These are phyloP conservation scores for Andrena hattorfiana DNA, from an alignment of 2,888 invertebrate genomes.

Conservation along the genomic window DNA sequence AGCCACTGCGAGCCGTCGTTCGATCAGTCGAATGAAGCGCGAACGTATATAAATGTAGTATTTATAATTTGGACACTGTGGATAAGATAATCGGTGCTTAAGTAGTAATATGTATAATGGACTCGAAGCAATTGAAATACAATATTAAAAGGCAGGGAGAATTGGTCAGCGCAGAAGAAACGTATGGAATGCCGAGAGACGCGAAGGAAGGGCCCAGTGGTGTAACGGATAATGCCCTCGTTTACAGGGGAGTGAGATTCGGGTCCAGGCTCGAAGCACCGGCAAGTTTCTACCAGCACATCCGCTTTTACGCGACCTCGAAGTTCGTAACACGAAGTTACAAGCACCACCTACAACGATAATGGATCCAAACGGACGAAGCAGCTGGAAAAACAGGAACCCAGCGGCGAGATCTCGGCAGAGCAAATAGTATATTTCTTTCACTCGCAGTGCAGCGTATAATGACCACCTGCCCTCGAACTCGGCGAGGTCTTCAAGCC, in stretches of 20 bases:
- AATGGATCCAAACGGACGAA: constrained; percentile 3
- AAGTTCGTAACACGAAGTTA: constrained; percentile 6
- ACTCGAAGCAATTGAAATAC: background rate
- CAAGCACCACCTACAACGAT: constrained; percentile 2
- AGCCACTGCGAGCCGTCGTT: background rate
- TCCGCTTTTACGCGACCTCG: background rate
- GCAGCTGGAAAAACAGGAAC: constrained; percentile 2
- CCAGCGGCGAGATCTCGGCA: background rate
- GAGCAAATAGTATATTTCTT: constrained; percentile 1
- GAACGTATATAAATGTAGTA: background rate
- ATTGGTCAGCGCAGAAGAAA: background rate
- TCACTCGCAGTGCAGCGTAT: background rate
- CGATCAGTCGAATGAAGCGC: background rate
- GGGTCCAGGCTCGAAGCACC: background rate
- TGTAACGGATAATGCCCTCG: background rate
- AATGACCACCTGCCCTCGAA: background rate
- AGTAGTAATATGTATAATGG: background rate
- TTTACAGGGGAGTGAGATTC: background rate
- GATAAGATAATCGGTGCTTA: background rate
- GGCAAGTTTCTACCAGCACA: constrained; percentile 1
- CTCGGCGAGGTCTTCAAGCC: background rate
- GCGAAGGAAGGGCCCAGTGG: background rate
- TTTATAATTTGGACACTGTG: background rate
- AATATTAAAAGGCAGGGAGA: background rate
- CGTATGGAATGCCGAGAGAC: background rate